Evolutionary conservation across 37 sponge, comb jelly and placozoan species (phyloP).

Genomic region (Cladorhizidae sp.): DNA sequence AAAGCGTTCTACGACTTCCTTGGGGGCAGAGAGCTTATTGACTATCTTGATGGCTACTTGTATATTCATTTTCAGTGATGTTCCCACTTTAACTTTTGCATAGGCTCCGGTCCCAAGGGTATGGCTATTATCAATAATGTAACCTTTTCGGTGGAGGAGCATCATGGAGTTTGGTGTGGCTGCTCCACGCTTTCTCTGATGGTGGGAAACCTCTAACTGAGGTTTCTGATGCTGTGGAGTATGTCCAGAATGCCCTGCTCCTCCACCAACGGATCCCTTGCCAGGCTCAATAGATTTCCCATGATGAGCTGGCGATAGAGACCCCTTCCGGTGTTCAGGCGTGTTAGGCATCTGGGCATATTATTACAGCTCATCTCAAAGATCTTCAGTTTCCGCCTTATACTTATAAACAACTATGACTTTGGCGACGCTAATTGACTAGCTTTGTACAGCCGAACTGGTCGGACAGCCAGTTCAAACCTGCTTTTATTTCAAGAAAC

Average conservation of each 20-base stretch:
- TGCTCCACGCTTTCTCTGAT: not conserved
- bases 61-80: slow-evolving; percentile 40
- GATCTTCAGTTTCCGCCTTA: no score
- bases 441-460: no score
- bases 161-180: slow-evolving; percentile 12
- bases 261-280: not conserved
- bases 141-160: slow-evolving; percentile 61
- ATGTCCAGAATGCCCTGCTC: not conserved
- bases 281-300: not conserved
- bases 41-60: slow-evolving; percentile 93
- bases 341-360: slow-evolving; percentile 3
- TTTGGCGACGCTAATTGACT: no score
- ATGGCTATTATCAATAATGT: slow-evolving; percentile 48
- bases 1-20: slow-evolving; percentile 84
- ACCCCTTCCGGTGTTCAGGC: not conserved
- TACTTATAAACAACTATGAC: no score
- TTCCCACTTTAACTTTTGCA: slow-evolving; percentile 88
- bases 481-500: no score
- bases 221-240: not conserved
- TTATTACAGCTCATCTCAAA: no score
- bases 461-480: no score
- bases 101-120: slow-evolving; percentile 92
- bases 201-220: not conserved
- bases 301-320: not conserved
- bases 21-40: slow-evolving; percentile 80